Percentiles rank a stretch among this genome's conserved stretches.
phyloP scores from a whole-genome alignment of 2,797 vertebrate genomes.

The Pseudochromis fuscus region DNA sequence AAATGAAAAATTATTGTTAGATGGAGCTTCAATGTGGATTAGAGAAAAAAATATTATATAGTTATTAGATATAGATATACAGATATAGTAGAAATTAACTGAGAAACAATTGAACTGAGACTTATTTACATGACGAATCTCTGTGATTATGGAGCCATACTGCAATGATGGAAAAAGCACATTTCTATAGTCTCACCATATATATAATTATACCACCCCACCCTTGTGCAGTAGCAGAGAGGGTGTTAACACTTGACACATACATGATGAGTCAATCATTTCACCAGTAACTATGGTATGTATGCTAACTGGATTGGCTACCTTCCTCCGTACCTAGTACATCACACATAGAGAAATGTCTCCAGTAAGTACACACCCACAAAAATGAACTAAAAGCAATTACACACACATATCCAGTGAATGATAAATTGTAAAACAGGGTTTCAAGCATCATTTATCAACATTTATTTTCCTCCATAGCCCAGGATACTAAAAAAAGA shows the following conservation, averaged over 20 bases:
- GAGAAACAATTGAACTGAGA: too few relatives aligned
- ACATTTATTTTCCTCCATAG: background rate
- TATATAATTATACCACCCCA: background rate
- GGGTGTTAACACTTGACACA: slow-evolving; percentile 1
- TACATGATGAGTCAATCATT: slow-evolving; percentile 6
- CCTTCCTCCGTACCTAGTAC: slow-evolving; percentile 1
- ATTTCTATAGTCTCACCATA: background rate
- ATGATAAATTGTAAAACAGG: slow-evolving; percentile 16
- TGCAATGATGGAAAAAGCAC: background rate
- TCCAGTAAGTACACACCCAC: background rate
- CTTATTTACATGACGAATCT: too few relatives aligned
- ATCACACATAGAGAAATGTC: background rate
- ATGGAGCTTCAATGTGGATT: background rate
- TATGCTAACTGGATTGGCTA: slow-evolving; percentile 32
- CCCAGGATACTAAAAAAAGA: background rate
- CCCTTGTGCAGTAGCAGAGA: background rate
- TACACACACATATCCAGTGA: background rate
- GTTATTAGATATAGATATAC: too few relatives aligned
- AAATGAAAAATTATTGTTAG: background rate
- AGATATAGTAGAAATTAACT: too few relatives aligned
- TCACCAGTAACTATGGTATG: slow-evolving; percentile 18
- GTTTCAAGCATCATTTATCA: slow-evolving; percentile 4
- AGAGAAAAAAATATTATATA: background rate
- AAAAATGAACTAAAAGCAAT: slow-evolving; percentile 20
- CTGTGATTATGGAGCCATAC: background rate